Conservation (phyloP, 2,888 invertebrate genomes). For the Hoplodrina blanda region DNA sequence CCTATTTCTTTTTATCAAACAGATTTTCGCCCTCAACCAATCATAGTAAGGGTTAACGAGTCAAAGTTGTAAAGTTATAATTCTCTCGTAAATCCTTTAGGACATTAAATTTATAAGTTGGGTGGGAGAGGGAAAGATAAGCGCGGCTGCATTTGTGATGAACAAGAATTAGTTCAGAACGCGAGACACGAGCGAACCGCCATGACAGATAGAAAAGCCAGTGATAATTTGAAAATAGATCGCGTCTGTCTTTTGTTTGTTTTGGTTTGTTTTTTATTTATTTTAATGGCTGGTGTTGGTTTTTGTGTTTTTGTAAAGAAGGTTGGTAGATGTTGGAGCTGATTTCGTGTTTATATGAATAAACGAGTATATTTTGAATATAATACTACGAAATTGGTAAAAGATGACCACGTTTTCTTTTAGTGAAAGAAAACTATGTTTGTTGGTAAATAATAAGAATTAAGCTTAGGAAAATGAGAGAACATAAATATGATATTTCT, state of each 20-base stretch:
- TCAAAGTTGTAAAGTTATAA: slow-evolving; percentile 80
- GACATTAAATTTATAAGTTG: slow-evolving; percentile 85
- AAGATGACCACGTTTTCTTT: too few relatives aligned
- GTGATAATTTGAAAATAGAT: slow-evolving; percentile 36
- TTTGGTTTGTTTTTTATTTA: slow-evolving; percentile 8
- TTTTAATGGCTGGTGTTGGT: neutral
- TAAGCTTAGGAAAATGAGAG: too few relatives aligned
- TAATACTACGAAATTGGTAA: too few relatives aligned
- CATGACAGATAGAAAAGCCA: slow-evolving; percentile 34
- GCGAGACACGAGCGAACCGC: slow-evolving; percentile 51
- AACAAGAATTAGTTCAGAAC: slow-evolving; percentile 70
- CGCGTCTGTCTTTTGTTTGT: neutral
- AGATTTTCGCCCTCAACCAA: neutral
- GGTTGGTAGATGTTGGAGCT: neutral
- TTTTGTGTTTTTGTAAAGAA: too few relatives aligned
- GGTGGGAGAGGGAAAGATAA: slow-evolving; percentile 79
- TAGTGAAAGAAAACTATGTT: too few relatives aligned
- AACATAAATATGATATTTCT: too few relatives aligned
- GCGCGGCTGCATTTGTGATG: slow-evolving; percentile 82
- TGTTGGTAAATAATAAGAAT: too few relatives aligned
- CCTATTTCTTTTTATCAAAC: neutral
- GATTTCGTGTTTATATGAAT: neutral
- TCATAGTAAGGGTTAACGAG: slow-evolving; percentile 61
- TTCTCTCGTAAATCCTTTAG: slow-evolving; percentile 83
- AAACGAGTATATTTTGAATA: too few relatives aligned